These are phyloP conservation scores for Drosophila tropicalis DNA, from an alignment of 1,140 invertebrate species.

Conservation along the genomic window DNA sequence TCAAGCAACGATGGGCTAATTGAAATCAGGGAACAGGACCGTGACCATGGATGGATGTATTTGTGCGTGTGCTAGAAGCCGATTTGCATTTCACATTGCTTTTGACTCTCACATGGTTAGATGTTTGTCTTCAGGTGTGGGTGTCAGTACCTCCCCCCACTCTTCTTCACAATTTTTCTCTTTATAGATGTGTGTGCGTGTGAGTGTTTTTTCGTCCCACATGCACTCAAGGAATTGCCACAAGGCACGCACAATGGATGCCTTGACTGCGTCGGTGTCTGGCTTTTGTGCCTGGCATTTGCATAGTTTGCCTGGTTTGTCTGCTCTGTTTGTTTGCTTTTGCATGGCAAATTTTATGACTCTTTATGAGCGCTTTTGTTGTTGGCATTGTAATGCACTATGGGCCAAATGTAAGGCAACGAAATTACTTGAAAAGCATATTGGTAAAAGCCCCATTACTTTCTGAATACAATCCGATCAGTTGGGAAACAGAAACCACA, in stretches of 20 bases:
- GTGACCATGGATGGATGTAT: conserved; percentile 12
- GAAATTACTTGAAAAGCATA: neutral
- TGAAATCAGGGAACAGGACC: conserved; percentile 49
- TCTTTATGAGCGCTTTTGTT: conserved; percentile 63
- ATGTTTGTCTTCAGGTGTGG: neutral
- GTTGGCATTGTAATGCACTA: conserved; percentile 36
- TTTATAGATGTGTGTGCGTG: conserved; percentile 17
- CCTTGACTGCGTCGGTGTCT: neutral
- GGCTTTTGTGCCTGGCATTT: conserved; percentile 45
- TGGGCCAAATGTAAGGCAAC: conserved; percentile 13
- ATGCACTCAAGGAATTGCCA: conserved; percentile 73
- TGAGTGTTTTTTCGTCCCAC: conserved; percentile 40
- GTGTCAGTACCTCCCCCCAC: neutral
- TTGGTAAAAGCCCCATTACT: neutral
- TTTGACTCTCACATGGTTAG: conserved; percentile 23
- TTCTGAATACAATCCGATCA: conserved; percentile 3
- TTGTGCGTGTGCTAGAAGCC: conserved; percentile 29
- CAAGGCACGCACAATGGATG: conserved; percentile 55
- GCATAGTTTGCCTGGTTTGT: conserved; percentile 61
- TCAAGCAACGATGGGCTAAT: conserved; percentile 65
- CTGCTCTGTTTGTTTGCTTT: conserved; percentile 55
- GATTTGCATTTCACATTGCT: conserved; percentile 50
- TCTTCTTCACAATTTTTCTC: neutral
- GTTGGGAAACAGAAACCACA: neutral
- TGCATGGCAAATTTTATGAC: conserved; percentile 60